These are phyloP conservation scores for Albula goreensis DNA, from an alignment of 2,113 vertebrate species.

Conservation along the genomic window DNA sequence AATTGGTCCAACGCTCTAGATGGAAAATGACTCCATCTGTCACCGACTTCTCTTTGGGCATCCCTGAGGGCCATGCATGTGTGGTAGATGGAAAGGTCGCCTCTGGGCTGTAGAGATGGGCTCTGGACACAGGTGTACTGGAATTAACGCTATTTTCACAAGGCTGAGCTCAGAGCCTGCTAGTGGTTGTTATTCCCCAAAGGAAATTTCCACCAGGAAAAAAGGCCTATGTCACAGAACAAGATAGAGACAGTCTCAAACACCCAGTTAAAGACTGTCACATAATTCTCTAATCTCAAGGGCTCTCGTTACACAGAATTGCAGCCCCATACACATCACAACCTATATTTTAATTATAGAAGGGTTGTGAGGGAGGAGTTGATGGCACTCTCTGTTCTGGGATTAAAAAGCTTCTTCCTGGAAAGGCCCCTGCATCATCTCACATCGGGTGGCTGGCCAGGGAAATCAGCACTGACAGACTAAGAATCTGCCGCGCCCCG, in stretches of 20 bases:
- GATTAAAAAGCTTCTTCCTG: neutral
- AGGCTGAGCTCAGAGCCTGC: neutral
- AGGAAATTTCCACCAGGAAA: slow-evolving; percentile 32
- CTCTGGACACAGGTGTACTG: slow-evolving; percentile 33
- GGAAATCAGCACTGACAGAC: neutral
- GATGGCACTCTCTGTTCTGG: neutral
- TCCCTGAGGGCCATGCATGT: neutral
- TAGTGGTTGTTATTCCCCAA: slow-evolving; percentile 30
- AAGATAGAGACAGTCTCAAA: slow-evolving; percentile 35
- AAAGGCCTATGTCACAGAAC: slow-evolving; percentile 31
- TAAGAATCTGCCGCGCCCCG: neutral
- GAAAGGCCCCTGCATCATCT: neutral
- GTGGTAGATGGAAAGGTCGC: slow-evolving; percentile 36
- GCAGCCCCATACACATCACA: neutral
- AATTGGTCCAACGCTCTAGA: neutral
- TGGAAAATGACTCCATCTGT: neutral
- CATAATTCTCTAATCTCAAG: slow-evolving; percentile 37
- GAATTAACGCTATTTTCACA: slow-evolving; percentile 15
- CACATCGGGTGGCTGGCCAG: neutral
- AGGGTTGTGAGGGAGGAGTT: neutral
- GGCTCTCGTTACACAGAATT: slow-evolving; percentile 32
- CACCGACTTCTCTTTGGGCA: neutral
- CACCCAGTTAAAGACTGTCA: slow-evolving; percentile 23
- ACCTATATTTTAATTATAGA: neutral
- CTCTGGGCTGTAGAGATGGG: slow-evolving; percentile 22